Percentiles rank a stretch among this genome's conserved stretches.
Evolutionary conservation across 2,797 vertebrate genomes (phyloP).

Genomic region (Coilia nasus): DNA sequence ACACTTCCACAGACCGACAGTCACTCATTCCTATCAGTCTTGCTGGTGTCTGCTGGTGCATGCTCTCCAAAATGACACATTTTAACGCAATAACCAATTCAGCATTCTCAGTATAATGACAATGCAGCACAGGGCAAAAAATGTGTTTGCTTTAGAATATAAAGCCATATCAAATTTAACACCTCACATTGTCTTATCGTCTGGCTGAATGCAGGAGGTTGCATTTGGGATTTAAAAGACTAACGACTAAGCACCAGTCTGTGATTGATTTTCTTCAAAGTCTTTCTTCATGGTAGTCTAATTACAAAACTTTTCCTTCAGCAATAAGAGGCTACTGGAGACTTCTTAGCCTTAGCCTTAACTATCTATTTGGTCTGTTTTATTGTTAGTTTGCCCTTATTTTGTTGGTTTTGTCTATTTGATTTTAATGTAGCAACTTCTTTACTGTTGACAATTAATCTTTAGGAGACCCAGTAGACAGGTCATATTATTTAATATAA

Average conservation of each 20-base stretch:
- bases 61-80: not conserved
- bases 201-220: not conserved
- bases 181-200: not conserved
- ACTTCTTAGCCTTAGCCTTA: too few relatives aligned
- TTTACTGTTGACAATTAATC: too few relatives aligned
- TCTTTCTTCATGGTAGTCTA: not conserved
- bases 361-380: not conserved
- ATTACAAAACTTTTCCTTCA: not conserved
- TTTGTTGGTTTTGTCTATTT: not conserved
- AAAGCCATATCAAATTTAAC: not conserved
- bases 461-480: too few relatives aligned
- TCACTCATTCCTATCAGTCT: not conserved
- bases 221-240: constrained; percentile 1
- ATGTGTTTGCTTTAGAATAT: not conserved
- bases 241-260: not conserved
- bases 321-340: not conserved
- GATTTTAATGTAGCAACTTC: too few relatives aligned
- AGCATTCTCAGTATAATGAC: not conserved
- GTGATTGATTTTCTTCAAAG: not conserved
- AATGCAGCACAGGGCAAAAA: not conserved
- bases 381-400: not conserved
- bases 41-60: not conserved
- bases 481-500: not conserved
- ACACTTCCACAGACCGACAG: not conserved
- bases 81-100: not conserved